These are phyloP conservation scores for Stratiomys singularior DNA, from an alignment of 2,888 invertebrate genomes.

Conservation along the genomic window DNA sequence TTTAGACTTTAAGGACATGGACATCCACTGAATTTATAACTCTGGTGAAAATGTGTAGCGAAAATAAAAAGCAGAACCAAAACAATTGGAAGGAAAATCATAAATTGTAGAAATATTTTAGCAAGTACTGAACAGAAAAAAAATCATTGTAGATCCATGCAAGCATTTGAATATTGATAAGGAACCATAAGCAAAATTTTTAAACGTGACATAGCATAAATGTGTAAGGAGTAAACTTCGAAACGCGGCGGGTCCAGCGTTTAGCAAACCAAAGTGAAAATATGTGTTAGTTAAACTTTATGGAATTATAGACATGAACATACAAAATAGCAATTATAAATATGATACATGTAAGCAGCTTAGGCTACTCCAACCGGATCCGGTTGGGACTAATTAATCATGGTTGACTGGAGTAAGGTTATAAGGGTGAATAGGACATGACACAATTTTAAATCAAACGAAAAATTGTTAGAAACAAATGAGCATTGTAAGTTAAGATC, in stretches of 20 bases:
- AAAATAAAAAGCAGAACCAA: too few species aligned
- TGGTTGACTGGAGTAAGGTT: not conserved
- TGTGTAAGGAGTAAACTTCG: not conserved
- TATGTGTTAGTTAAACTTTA: not conserved
- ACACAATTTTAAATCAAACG: not conserved
- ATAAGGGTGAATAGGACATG: not conserved
- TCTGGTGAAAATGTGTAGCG: too few species aligned
- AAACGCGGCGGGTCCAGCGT: slow-evolving; percentile 52
- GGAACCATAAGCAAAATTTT: too few species aligned
- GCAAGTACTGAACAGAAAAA: too few species aligned
- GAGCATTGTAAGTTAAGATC: too few species aligned
- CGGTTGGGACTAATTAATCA: not conserved
- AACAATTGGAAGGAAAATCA: too few species aligned
- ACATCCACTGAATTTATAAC: too few species aligned
- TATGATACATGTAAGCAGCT: not conserved
- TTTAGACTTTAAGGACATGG: too few species aligned
- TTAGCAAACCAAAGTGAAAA: slow-evolving; percentile 13
- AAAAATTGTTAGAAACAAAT: too few species aligned
- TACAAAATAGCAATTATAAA: slow-evolving; percentile 7
- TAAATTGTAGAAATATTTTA: too few species aligned
- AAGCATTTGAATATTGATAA: too few species aligned
- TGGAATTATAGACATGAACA: slow-evolving; percentile 26
- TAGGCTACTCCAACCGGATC: not conserved
- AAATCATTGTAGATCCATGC: too few species aligned
- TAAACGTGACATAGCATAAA: not conserved